Evolutionary conservation across 2,113 vertebrate genomes (phyloP).

Genomic region (Picathartes gymnocephalus): DNA sequence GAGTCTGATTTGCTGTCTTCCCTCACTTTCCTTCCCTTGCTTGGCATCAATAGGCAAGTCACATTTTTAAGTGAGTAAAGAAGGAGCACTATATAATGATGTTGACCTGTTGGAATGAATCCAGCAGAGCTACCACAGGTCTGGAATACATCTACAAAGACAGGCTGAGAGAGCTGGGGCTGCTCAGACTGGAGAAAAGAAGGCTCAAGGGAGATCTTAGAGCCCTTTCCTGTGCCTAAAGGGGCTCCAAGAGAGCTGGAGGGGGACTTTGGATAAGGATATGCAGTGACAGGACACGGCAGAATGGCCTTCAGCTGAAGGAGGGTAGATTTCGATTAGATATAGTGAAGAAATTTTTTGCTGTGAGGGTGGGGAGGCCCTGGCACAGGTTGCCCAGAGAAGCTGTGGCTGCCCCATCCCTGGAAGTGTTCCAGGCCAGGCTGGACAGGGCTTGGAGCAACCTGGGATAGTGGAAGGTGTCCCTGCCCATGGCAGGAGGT

Average conservation of each 20-base stretch:
- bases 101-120: not conserved
- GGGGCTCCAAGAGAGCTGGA: not conserved
- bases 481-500: not conserved
- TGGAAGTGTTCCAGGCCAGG: not conserved
- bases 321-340: not conserved
- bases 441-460: rapidly evolving
- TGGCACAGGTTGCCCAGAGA: not conserved
- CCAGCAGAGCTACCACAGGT: not conserved
- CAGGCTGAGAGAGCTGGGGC: not conserved
- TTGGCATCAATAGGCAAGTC: not conserved
- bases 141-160: not conserved
- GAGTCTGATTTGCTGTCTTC: not conserved
- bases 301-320: not conserved
- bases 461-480: not conserved
- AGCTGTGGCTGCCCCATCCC: not conserved
- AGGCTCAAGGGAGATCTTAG: not conserved
- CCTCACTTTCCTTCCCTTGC: not conserved
- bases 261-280: not conserved
- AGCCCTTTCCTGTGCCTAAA: not conserved
- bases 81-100: not conserved
- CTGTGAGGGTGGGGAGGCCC: not conserved
- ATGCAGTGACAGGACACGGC: not conserved
- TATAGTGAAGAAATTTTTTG: not conserved
- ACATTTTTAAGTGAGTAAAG: not conserved
- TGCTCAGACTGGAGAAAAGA: not conserved